A percentile compares a stretch with the other conserved stretches of the same genome.
Evolutionary conservation across 2,888 invertebrate species (phyloP).

Genomic region (Dyspetes luteomarginatus): DNA sequence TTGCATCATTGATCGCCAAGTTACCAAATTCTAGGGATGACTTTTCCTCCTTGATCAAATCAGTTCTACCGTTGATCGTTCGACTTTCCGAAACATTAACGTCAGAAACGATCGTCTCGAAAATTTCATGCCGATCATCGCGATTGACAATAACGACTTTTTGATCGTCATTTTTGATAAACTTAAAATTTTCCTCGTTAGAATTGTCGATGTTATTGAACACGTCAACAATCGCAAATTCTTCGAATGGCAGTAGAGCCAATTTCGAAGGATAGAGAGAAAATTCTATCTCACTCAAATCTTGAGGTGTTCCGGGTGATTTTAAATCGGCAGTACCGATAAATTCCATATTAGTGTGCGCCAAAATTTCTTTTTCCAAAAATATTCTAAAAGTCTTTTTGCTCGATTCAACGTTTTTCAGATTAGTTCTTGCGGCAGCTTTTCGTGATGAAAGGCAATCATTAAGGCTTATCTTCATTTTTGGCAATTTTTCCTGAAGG

Average conservation of each 20-base stretch:
- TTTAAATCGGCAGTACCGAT: slow-evolving; percentile 49
- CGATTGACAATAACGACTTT: slow-evolving; percentile 41
- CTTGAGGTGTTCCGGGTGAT: slow-evolving; percentile 66
- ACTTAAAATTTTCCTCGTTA: slow-evolving; percentile 27
- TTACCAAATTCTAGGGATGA: not conserved
- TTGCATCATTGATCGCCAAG: not conserved
- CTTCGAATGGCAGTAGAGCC: slow-evolving; percentile 62
- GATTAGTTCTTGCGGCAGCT: slow-evolving; percentile 64
- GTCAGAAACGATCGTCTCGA: slow-evolving; percentile 31
- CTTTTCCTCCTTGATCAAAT: not conserved
- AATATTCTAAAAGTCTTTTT: slow-evolving; percentile 69
- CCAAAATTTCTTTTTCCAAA: slow-evolving; percentile 72
- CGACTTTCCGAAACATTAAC: slow-evolving; percentile 35
- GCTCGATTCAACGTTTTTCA: slow-evolving; percentile 70
- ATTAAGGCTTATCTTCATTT: slow-evolving; percentile 50
- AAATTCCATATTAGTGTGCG: slow-evolving; percentile 65
- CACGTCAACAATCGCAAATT: slow-evolving; percentile 17
- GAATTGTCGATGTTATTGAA: slow-evolving; percentile 27
- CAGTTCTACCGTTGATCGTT: not conserved
- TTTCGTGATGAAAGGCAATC: slow-evolving; percentile 49
- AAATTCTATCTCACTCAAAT: slow-evolving; percentile 66
- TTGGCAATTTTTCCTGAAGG: slow-evolving; percentile 30
- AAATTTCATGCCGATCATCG: not conserved
- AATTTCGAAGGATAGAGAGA: slow-evolving; percentile 62
- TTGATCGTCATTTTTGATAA: slow-evolving; percentile 9